Evolutionary conservation across 2,113 vertebrate species (phyloP).

Genomic region (Nannobrachium achirus): DNA sequence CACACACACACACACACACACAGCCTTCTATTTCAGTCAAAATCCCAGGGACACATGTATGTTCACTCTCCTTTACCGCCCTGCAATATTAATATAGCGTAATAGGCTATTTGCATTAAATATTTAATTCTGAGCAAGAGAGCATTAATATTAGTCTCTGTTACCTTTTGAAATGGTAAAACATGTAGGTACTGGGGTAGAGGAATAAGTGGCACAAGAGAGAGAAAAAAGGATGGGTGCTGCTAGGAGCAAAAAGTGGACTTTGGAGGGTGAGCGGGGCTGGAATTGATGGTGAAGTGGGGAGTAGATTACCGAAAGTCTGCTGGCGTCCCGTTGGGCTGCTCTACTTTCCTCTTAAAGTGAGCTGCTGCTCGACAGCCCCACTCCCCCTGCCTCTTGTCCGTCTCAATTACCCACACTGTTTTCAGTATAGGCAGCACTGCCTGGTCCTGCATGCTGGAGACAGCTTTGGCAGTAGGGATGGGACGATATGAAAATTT

Average conservation of each 20-base stretch:
- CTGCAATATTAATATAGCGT: conserved; percentile 71
- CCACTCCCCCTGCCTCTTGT: conserved; percentile 39
- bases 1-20: conserved; percentile 1
- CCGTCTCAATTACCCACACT: conserved; percentile 56
- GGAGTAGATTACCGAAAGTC: conserved; percentile 45
- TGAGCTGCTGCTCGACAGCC: conserved; percentile 23
- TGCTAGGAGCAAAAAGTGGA: conserved; percentile 8
- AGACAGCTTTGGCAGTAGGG: conserved; percentile 62
- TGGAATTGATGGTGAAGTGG: conserved; percentile 17
- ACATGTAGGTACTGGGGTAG: conserved; percentile 10
- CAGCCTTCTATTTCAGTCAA: conserved; percentile 16
- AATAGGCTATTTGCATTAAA: conserved; percentile 66
- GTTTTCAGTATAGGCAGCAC: conserved; percentile 49
- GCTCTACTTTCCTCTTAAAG: conserved; percentile 52
- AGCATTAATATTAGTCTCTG: conserved; percentile 33
- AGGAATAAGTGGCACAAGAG: conserved; percentile 25
- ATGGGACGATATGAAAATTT: no score
- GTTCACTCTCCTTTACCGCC: conserved; percentile 23
- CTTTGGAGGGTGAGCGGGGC: conserved; percentile 1
- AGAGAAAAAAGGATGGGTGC: conserved; percentile 4
- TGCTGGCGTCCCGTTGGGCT: conserved; percentile 51
- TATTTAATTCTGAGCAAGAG: conserved; percentile 58
- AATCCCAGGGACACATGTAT: conserved; percentile 27
- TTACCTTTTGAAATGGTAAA: conserved; percentile 42
- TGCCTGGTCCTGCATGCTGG: conserved; percentile 60